Evolutionary conservation across 2,888 invertebrate genomes (phyloP).

Genomic region (Emmelina monodactyla): DNA sequence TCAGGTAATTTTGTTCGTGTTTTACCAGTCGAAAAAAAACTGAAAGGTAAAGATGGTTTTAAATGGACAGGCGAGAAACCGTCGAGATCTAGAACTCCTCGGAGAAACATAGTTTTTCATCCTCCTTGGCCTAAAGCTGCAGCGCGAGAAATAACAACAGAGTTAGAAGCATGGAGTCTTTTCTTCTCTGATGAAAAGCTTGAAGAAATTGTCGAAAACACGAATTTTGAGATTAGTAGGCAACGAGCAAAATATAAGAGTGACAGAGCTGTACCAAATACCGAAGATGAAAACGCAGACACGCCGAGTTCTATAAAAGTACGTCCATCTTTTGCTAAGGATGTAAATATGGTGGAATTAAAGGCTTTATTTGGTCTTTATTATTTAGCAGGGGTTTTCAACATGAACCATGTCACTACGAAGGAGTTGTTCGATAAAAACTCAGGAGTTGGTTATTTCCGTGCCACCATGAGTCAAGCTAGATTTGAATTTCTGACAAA

Average conservation of each 20-base stretch:
- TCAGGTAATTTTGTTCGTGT: conserved; percentile 7
- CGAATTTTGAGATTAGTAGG: conserved; percentile 11
- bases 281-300: conserved; percentile 9
- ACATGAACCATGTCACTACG: conserved; percentile 13
- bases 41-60: conserved; percentile 9
- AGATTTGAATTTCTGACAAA: conserved; percentile 13
- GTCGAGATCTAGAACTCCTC: conserved; percentile 8
- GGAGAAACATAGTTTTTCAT: conserved; percentile 9
- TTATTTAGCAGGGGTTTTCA: conserved; percentile 13
- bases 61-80: conserved; percentile 5
- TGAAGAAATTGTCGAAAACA: conserved; percentile 11
- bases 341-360: conserved; percentile 12
- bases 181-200: conserved; percentile 10
- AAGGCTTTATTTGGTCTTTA: conserved; percentile 14
- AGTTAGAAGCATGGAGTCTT: conserved; percentile 12
- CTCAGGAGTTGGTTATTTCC: conserved; percentile 13
- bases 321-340: conserved; percentile 12
- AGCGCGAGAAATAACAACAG: conserved; percentile 12
- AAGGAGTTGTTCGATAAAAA: conserved; percentile 14
- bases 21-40: conserved; percentile 8
- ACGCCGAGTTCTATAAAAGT: conserved; percentile 8
- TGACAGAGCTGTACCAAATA: conserved; percentile 11
- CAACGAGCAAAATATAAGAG: conserved; percentile 12
- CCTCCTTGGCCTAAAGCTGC: conserved; percentile 11
- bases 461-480: conserved; percentile 12